These are phyloP conservation scores for Chydorus sphaericus DNA, from an alignment of 2,888 invertebrate genomes.

Conservation along the genomic window DNA sequence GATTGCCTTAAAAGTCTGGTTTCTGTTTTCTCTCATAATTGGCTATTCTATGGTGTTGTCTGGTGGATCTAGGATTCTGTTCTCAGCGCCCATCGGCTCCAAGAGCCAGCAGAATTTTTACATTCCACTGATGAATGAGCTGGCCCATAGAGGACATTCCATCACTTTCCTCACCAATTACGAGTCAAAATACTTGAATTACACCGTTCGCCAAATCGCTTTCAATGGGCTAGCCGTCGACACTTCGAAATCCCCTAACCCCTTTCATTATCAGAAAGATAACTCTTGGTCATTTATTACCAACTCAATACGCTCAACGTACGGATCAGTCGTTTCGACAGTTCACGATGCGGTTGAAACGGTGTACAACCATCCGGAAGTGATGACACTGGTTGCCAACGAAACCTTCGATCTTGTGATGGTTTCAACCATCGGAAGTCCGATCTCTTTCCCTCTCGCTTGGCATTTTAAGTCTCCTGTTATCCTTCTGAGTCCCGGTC, in stretches of 20 bases:
- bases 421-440: neutral
- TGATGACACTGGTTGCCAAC: neutral
- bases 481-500: neutral
- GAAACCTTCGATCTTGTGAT: neutral
- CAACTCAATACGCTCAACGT: too few species aligned
- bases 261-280: too few species aligned
- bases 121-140: constrained; percentile 6
- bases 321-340: too few species aligned
- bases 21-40: too few species aligned
- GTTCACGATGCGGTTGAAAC: too few species aligned
- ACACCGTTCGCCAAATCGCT: neutral
- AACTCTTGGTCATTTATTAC: too few species aligned
- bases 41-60: too few species aligned
- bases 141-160: constrained; percentile 13
- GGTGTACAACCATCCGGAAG: too few species aligned
- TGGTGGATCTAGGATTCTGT: neutral
- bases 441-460: neutral
- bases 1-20: too few species aligned
- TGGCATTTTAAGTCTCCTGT: neutral
- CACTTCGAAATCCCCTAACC: neutral
- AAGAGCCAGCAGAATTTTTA: constrained; percentile 15
- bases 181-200: neutral
- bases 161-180: constrained; percentile 4
- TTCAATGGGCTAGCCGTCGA: neutral
- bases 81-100: neutral